phyloP scores from a whole-genome alignment of 2,113 vertebrate genomes.

The Rhagologus leucostigma region DNA sequence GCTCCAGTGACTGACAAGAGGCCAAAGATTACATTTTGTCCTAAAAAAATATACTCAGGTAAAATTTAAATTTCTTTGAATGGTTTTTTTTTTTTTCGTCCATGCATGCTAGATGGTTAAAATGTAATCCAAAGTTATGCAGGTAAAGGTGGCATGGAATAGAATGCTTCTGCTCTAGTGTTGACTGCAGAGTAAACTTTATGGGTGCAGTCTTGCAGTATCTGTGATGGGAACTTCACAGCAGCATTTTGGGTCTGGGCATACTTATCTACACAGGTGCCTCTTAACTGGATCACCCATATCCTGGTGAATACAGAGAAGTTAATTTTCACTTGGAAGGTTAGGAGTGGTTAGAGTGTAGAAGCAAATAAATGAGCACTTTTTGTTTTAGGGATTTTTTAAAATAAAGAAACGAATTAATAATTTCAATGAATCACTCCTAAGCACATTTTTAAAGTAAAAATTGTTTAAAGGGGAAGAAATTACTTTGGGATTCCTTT shows the following conservation, averaged over 20 bases:
- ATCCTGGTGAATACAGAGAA: not conserved
- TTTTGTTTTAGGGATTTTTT: not conserved
- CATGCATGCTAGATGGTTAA: not conserved
- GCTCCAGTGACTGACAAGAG: constrained; percentile 74
- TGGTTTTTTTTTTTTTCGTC: too few relatives aligned
- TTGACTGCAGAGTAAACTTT: not conserved
- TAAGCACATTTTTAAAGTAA: not conserved
- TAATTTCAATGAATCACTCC: not conserved
- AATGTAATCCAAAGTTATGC: not conserved
- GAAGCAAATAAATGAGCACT: not conserved
- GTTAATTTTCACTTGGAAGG: not conserved
- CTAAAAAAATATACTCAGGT: constrained; percentile 87
- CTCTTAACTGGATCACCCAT: not conserved
- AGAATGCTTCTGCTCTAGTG: not conserved
- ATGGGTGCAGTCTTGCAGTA: not conserved
- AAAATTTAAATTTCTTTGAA: not conserved
- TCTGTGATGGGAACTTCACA: not conserved
- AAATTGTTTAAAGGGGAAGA: not conserved
- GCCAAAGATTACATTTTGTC: constrained; percentile 80
- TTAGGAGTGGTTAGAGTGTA: not conserved
- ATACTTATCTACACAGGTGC: not conserved
- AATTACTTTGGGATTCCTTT: not conserved
- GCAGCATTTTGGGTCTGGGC: not conserved
- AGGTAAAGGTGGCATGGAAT: not conserved
- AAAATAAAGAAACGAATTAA: not conserved